Percentiles rank a stretch among this genome's conserved stretches.
These are phyloP conservation scores for Drosophila tsacasi DNA, from an alignment of 1,140 invertebrate genomes.

Conservation along the genomic window DNA sequence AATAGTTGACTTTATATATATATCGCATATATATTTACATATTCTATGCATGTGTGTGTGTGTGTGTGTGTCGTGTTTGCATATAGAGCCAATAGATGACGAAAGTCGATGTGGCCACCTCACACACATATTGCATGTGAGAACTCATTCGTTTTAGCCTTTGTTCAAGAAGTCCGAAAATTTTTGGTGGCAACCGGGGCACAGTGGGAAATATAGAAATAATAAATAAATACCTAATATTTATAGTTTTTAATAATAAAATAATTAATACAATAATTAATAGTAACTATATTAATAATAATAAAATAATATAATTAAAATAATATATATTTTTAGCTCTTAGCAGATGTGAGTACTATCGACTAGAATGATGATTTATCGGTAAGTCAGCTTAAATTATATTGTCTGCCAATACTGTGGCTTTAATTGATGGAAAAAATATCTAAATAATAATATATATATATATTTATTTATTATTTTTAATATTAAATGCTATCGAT, in stretches of 20 bases:
- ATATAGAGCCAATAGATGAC: constrained; percentile 75
- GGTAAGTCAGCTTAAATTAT: not conserved
- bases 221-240: not conserved
- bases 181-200: constrained; percentile 39
- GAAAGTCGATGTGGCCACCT: constrained; percentile 49
- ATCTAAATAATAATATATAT: not conserved
- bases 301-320: not conserved
- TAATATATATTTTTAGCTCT: not conserved
- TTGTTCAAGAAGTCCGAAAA: constrained; percentile 64
- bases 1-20: constrained; percentile 24
- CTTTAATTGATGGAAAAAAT: not conserved
- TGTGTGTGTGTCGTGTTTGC: constrained; percentile 30
- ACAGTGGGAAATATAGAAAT: constrained; percentile 13
- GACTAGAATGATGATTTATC: not conserved
- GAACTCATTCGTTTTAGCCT: constrained; percentile 71
- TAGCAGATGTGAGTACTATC: not conserved
- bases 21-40: constrained; percentile 34
- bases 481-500: not conserved
- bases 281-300: too few species aligned
- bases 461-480: too few species aligned
- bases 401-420: too few species aligned
- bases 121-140: constrained; percentile 71
- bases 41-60: constrained; percentile 3
- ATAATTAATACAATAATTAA: too few species aligned
- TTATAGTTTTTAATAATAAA: not conserved